Conservation (phyloP, 2,113 vertebrate species). For the Pterocles burchelli region DNA sequence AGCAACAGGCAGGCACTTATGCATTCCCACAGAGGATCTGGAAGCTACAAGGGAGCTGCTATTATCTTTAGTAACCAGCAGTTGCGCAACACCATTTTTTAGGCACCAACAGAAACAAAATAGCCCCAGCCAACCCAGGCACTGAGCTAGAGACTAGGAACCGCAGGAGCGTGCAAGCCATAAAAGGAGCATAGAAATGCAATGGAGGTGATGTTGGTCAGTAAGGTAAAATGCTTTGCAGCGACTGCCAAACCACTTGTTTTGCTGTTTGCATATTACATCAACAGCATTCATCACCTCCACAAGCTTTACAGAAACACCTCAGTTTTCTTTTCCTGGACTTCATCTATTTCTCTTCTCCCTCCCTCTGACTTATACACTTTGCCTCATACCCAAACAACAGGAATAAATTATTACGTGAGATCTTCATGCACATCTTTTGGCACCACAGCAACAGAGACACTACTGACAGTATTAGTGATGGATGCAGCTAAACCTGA, state of each 20-base stretch:
- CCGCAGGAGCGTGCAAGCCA: not conserved
- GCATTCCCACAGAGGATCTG: not conserved
- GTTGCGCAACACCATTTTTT: not conserved
- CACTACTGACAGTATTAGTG: not conserved
- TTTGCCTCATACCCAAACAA: not conserved
- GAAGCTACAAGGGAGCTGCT: not conserved
- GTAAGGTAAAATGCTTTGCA: not conserved
- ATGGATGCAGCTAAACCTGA: not conserved
- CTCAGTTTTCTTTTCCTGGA: not conserved
- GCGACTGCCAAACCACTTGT: not conserved
- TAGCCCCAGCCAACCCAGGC: not conserved
- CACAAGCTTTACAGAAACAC: not conserved
- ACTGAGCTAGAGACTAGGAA: not conserved
- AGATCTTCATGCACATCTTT: not conserved
- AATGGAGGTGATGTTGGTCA: not conserved
- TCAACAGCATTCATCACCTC: not conserved
- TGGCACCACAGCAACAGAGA: not conserved
- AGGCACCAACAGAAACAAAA: not conserved
- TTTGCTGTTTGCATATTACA: not conserved
- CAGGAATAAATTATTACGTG: not conserved
- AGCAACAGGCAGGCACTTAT: not conserved
- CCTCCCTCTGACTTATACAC: not conserved
- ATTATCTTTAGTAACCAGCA: not conserved
- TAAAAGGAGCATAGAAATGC: not conserved
- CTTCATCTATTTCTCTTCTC: not conserved